These are phyloP conservation scores for Periophthalmus magnuspinnatus DNA, from an alignment of 2,797 vertebrate genomes.

Conservation along the genomic window DNA sequence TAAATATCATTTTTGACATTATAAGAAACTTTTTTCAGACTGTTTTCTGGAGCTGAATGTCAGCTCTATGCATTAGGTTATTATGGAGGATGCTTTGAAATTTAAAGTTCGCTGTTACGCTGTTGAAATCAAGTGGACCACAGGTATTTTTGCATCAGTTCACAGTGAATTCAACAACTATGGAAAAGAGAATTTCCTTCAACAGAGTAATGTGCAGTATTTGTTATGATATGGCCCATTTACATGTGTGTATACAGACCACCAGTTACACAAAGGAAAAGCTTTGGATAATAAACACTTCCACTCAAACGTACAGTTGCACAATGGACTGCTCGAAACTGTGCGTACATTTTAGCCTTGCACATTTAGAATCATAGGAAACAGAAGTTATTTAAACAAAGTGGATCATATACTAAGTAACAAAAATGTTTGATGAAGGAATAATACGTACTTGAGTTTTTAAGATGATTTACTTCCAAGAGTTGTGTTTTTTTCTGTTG, in stretches of 20 bases:
- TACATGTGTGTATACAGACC: neutral
- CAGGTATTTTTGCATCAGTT: neutral
- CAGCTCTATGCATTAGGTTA: no score
- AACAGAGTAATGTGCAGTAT: no score
- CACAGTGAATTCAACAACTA: neutral
- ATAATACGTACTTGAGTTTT: neutral
- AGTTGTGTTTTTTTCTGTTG: no score
- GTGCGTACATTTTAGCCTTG: neutral
- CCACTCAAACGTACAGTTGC: neutral
- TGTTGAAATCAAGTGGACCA: neutral
- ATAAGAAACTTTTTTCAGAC: no score
- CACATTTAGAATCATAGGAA: neutral
- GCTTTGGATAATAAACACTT: neutral
- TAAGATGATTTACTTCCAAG: neutral
- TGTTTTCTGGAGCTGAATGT: neutral
- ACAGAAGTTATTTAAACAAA: neutral
- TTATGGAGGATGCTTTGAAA: neutral
- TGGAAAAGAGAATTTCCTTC: neutral
- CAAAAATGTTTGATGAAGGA: neutral
- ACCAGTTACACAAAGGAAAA: neutral
- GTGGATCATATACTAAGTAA: neutral
- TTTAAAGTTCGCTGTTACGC: neutral
- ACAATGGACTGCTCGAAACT: neutral
- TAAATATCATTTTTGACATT: neutral
- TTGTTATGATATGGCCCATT: conserved; percentile 2